Evolutionary conservation across 1,140 invertebrate species (phyloP).

Genomic region (Drosophila tristis): DNA sequence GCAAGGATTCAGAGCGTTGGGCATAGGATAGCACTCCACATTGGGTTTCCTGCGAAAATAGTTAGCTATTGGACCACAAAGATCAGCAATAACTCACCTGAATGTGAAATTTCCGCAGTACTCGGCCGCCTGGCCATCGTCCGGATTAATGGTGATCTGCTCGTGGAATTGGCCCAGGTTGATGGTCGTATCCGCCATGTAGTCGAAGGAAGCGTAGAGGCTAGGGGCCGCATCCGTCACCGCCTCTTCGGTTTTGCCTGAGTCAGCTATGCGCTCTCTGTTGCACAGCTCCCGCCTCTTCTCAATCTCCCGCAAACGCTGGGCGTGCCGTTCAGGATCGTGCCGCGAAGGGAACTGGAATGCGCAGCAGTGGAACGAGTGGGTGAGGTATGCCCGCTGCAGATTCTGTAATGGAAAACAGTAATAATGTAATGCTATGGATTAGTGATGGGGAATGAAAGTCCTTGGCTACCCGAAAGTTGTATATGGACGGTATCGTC

Average conservation of each 20-base stretch:
- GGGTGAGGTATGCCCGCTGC: slow-evolving; percentile 88
- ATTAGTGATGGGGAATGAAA: no score
- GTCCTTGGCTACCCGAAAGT: slow-evolving; percentile 87
- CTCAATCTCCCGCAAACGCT: slow-evolving; percentile 86
- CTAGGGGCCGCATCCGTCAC: slow-evolving; percentile 10
- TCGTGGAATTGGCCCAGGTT: slow-evolving; percentile 74
- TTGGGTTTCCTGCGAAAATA: slow-evolving; percentile 53
- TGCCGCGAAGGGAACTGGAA: slow-evolving; percentile 93
- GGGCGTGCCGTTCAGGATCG: slow-evolving; percentile 87
- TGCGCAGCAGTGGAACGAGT: slow-evolving; percentile 95
- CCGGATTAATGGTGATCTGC: slow-evolving; percentile 72
- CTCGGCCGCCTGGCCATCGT: slow-evolving; percentile 67
- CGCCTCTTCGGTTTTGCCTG: neutral
- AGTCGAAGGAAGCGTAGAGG: slow-evolving; percentile 44
- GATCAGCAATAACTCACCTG: slow-evolving; percentile 35
- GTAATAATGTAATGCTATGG: neutral
- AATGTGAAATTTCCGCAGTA: slow-evolving; percentile 82
- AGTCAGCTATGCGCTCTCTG: neutral
- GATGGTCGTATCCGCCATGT: slow-evolving; percentile 64
- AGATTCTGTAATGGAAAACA: slow-evolving; percentile 81
- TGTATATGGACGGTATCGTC: slow-evolving; percentile 93
- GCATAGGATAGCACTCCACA: slow-evolving; percentile 90
- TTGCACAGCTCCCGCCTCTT: slow-evolving; percentile 78
- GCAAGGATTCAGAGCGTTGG: slow-evolving; percentile 94
- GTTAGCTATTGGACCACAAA: neutral